Base-by-base conservation (phyloP, 2,888 invertebrate genomes). In the Ormyrus pomaceus region DNA sequence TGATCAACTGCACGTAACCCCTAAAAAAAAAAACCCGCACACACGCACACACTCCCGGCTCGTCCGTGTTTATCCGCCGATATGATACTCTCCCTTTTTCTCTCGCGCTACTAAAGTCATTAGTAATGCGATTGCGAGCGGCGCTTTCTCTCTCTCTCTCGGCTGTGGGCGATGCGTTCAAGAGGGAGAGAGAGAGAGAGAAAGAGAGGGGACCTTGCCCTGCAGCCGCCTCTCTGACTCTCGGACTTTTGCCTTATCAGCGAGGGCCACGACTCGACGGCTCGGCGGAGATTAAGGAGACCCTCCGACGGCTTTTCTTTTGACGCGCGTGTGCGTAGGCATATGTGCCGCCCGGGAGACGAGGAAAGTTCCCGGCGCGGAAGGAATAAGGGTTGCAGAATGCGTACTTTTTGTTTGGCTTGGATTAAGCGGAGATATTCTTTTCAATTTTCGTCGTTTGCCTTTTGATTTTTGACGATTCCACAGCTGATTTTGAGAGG, bases 51-150 rank as follows among this genome's bases (percentile, higher is more conserved):
- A 13, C 34, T 1, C 34, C 2, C 50, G n/a, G 11, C 58, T 51
- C 10, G 51, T 9, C 48, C 58, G 9, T 45, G 19, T 55, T 56
- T 55, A 66, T 48, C 65, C 58, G 55, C 46, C 64, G 86, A 87
- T 89, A 87, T 87, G 88, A 87, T 86, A 83, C 34, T 34, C 34
- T 82, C 83, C 58, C 45, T 51, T 66, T 9, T 19, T 53, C 53
- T 53, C 55, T 53, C 46, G 8, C 11, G 78, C 75, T 81, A 87
- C 85, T 87, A 86, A 88, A 88, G 87, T 89, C 87, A 89, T 88
- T 87, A 87, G 87, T 88, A 88, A 89, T 87, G 83, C 85, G 86
- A 89, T 88, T 87, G 85, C 84, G 82, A 79, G 75, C 2, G 34
- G 34, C 73, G 58, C 13, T 58, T 50, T 59, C 5, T 59, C 5